Base-by-base conservation (phyloP, 2,113 vertebrate genomes). In the Lanius ludovicianus region DNA sequence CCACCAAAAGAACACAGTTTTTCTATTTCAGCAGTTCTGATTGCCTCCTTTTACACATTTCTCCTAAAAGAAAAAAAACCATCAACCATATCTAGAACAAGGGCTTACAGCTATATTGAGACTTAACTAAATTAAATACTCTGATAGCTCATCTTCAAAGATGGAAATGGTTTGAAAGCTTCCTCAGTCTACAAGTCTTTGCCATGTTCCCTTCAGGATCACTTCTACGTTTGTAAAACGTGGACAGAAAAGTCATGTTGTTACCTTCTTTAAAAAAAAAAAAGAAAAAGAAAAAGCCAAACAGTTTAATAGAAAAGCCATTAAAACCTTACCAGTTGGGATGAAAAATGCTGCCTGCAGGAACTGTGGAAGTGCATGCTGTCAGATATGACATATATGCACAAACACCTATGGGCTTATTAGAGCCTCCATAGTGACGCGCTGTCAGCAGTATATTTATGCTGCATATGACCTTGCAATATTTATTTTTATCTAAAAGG, bases 341-440 rank as follows among this genome's bases (percentile, higher is more conserved):
- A 59, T 88, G 91, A 96, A 91, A 89, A 94, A 76, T 50, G 49
- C 68, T 93, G 79, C 77, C 78, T 92, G 15, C 30, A 87, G 74
- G 83, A 94, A 30, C 71, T 63, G 69, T 80, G 59, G 53, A 95
- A 87, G 74, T 83, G 55, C 60, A 52, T 63, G 35, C 86, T 96
- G 84, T 95, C 84, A 92, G 55, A 67, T 39, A 59, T 65, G 84
- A 90, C 85, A 81, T 75, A 71, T 31, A 59, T 87, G 87, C 65
- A 53, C 71, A 88, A 87, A 91, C 79, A 94, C 56, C 84, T 80
- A 7, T 69, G 83, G 76, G 70, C 41, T 91, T 95, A 70, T 84
- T 94, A 77, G 77, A 77, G 70, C 83, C 55, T 94, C 60, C 62
- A 7, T 47, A 62, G 67, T 57, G 69, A 82, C 17, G 2, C 68